Evolutionary conservation across 2,113 vertebrate species (phyloP).

Genomic region (Arothron firmamentum): DNA sequence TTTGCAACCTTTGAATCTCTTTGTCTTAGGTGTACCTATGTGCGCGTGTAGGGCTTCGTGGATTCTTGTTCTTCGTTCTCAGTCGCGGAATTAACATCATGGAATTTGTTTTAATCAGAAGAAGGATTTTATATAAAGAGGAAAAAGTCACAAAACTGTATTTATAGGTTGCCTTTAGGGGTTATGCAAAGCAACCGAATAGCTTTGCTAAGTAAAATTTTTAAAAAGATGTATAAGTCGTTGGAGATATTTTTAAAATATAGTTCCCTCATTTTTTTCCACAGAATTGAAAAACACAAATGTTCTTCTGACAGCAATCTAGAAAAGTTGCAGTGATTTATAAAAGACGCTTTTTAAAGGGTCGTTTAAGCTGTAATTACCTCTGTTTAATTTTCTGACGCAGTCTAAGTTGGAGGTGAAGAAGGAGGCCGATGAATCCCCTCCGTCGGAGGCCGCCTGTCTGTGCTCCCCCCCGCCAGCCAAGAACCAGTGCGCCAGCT

Average conservation of each 20-base stretch:
- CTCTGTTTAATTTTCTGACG: neutral
- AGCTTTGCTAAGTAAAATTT: too few relatives aligned
- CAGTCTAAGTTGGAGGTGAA: slow-evolving; percentile 70
- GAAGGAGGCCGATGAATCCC: slow-evolving; percentile 60
- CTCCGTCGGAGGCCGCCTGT: slow-evolving; percentile 57
- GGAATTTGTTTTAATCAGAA: slow-evolving; percentile 4
- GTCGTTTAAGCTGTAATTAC: neutral
- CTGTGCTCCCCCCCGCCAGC: slow-evolving; percentile 57
- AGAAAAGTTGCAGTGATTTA: neutral
- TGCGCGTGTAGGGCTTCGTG: neutral
- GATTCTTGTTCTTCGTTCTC: neutral
- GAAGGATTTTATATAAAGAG: neutral
- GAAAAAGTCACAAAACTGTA: neutral
- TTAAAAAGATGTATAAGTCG: too few relatives aligned
- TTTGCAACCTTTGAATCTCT: slow-evolving; percentile 43
- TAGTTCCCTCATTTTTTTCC: neutral
- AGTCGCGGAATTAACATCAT: neutral
- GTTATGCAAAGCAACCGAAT: neutral
- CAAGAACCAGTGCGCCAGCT: slow-evolving; percentile 67
- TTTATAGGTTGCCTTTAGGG: too few relatives aligned
- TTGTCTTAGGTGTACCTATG: slow-evolving; percentile 16
- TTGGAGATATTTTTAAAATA: neutral
- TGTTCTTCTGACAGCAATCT: neutral
- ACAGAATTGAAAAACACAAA: neutral
- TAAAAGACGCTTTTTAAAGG: neutral